Conservation (phyloP, 1,140 invertebrate species). For the Zaprionus ghesquierei region DNA sequence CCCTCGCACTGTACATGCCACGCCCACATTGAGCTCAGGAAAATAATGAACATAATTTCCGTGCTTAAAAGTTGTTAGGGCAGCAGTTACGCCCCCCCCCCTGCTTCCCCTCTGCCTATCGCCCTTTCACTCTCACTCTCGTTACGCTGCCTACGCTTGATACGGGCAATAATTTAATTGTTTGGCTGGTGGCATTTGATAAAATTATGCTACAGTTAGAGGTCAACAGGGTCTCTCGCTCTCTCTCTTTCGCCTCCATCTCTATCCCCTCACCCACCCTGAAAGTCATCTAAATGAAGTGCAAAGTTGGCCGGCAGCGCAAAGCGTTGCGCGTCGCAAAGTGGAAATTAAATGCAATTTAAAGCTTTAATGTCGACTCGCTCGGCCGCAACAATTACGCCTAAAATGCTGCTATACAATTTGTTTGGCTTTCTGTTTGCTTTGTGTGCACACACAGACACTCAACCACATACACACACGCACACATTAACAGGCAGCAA, state of each 20-base stretch:
- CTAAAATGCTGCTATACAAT: conserved; percentile 25
- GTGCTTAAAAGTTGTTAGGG: conserved; percentile 51
- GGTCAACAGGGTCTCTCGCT: background rate
- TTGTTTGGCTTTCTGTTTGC: conserved; percentile 17
- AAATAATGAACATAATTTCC: conserved; percentile 73
- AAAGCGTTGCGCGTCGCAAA: background rate
- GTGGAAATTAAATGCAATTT: conserved; percentile 46
- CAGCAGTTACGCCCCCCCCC: conserved; percentile 10
- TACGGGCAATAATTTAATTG: conserved; percentile 66
- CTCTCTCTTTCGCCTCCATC: background rate
- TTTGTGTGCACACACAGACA: background rate
- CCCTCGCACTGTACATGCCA: conserved; percentile 11
- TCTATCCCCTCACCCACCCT: background rate
- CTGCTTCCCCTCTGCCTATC: background rate
- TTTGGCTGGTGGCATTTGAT: conserved; percentile 69
- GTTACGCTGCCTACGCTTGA: background rate
- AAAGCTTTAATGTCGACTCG: conserved; percentile 41
- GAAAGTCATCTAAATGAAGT: conserved; percentile 68
- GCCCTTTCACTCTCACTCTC: background rate
- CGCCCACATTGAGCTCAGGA: background rate
- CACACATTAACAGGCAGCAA: conserved; percentile 27
- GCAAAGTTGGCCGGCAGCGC: conserved; percentile 54
- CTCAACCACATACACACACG: background rate
- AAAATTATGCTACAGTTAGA: conserved; percentile 14
- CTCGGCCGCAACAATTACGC: background rate